Conservation (phyloP, 2,113 vertebrate species). For the Eublepharis macularius region DNA sequence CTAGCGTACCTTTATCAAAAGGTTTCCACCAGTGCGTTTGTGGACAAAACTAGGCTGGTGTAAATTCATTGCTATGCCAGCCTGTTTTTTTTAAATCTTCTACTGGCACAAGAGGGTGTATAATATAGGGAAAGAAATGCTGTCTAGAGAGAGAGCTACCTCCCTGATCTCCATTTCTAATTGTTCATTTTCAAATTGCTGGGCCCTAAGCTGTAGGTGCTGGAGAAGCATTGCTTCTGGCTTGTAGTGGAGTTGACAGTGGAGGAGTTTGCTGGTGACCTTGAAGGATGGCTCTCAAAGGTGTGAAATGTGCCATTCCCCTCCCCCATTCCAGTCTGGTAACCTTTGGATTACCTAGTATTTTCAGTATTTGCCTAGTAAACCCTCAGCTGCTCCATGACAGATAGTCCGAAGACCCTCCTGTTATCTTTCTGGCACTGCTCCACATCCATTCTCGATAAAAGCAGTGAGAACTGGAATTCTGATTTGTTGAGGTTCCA, state of each 20-base stretch:
- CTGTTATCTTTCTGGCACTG: not conserved
- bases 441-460: not conserved
- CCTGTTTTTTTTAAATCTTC: not conserved
- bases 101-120: not conserved
- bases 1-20: not conserved
- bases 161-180: not conserved
- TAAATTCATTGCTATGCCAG: not conserved
- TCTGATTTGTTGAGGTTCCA: not conserved
- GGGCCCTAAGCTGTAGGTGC: not conserved
- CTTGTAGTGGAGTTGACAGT: not conserved
- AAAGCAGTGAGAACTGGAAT: not conserved
- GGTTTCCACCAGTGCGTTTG: not conserved
- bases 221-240: not conserved
- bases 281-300: not conserved
- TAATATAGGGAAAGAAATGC: not conserved
- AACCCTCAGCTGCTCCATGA: not conserved
- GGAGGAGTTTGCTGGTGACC: not conserved
- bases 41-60: too few relatives aligned
- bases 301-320: not conserved
- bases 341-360: not conserved
- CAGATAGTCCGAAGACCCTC: too few relatives aligned
- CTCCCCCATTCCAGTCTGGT: not conserved
- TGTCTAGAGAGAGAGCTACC: not conserved
- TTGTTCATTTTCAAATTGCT: not conserved
- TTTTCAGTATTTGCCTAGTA: not conserved